Evolutionary conservation across 2,797 vertebrate genomes (phyloP).

Genomic region (Coregonus ussuriensis): DNA sequence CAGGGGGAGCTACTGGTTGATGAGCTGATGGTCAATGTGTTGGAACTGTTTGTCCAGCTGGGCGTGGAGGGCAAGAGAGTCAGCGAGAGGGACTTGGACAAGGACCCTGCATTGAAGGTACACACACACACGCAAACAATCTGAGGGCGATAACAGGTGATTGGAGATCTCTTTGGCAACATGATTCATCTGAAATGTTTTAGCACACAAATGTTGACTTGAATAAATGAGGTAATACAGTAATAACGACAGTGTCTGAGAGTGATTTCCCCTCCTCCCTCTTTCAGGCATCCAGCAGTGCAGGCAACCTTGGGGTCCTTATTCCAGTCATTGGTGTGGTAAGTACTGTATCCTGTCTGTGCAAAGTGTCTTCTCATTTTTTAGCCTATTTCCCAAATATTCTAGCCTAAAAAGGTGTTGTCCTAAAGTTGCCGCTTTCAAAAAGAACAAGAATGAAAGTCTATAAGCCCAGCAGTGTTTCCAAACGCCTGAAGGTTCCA

Average conservation of each 20-base stretch:
- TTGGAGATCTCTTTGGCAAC: too few species aligned
- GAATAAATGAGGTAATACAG: too few species aligned
- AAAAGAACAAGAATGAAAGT: too few species aligned
- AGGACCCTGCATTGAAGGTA: constrained; percentile 93
- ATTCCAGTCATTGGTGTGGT: constrained; percentile 99
- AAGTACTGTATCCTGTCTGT: constrained; percentile 63
- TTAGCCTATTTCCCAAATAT: too few species aligned
- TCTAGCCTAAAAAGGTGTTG: too few species aligned
- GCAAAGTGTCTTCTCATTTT: not conserved
- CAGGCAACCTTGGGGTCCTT: constrained; percentile 95
- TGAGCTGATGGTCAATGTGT: constrained; percentile 92
- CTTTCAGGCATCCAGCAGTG: constrained; percentile 91
- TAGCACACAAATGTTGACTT: too few species aligned
- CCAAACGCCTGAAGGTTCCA: too few species aligned
- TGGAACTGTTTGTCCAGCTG: constrained; percentile 96
- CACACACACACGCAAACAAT: not conserved
- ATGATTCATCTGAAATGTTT: too few species aligned
- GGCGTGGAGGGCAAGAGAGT: constrained; percentile 95
- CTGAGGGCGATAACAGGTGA: too few species aligned
- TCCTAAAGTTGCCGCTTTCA: too few species aligned
- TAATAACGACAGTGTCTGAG: not conserved
- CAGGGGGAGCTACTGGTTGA: constrained; percentile 93
- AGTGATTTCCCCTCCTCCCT: constrained; percentile 34
- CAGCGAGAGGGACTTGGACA: constrained; percentile 94
- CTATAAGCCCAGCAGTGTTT: too few species aligned